A percentile compares a stretch with the other conserved stretches of the same genome.
Conservation (phyloP, 1,140 invertebrate species). For the Triops cancriformis region DNA sequence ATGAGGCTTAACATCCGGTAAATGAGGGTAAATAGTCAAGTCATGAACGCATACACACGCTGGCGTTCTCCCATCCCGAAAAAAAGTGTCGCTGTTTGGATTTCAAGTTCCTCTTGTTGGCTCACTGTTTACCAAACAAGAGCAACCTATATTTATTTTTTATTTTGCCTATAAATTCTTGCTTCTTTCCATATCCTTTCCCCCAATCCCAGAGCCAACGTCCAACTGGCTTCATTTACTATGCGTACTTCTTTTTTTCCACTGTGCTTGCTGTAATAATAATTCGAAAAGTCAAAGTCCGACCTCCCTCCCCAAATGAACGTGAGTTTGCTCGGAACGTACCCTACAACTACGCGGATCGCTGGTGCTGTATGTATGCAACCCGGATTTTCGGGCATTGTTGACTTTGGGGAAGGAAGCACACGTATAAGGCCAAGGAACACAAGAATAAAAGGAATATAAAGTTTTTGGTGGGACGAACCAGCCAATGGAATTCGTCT, state of each 20-base stretch:
- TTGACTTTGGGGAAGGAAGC: conserved; percentile 4
- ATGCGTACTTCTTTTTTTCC: neutral
- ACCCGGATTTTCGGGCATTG: neutral
- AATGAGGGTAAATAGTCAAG: conserved; percentile 6
- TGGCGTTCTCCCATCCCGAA: neutral
- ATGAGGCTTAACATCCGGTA: neutral
- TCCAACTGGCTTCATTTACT: neutral
- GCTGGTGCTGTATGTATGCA: neutral
- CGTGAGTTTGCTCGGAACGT: neutral
- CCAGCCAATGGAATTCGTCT: neutral
- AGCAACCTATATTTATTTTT: neutral
- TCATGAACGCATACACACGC: conserved; percentile 4
- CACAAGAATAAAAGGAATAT: neutral
- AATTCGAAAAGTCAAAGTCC: neutral
- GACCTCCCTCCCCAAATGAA: neutral
- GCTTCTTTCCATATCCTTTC: neutral
- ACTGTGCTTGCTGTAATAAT: conserved; percentile 5
- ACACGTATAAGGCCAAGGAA: neutral
- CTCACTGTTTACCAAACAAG: conserved; percentile 6
- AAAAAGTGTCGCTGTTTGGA: neutral
- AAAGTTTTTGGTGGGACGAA: neutral
- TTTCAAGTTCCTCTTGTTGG: neutral
- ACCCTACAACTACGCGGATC: neutral
- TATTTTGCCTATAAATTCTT: neutral
- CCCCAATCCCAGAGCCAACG: neutral